These are phyloP conservation scores for Salpingus planirostris DNA, from an alignment of 2,888 invertebrate genomes.

Conservation along the genomic window DNA sequence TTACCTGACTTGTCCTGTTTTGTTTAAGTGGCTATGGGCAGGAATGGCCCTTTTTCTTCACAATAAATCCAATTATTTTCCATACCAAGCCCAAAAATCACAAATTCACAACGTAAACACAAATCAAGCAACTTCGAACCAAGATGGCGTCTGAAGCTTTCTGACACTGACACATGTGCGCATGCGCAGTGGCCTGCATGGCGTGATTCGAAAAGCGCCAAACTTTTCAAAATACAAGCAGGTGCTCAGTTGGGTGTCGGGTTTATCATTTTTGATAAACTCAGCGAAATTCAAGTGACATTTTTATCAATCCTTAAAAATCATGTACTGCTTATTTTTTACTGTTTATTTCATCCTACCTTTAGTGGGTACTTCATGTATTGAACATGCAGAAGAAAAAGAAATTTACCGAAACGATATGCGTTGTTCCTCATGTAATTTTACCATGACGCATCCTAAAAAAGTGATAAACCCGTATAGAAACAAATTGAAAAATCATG, in stretches of 20 bases:
- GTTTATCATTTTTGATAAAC: slow-evolving; percentile 14
- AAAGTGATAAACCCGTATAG: slow-evolving; percentile 26
- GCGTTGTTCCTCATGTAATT: slow-evolving; percentile 2
- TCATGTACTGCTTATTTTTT: no score
- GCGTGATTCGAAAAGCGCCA: no score
- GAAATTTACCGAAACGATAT: not conserved
- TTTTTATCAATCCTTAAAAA: no score
- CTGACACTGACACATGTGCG: no score
- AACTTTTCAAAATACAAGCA: no score
- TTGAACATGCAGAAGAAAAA: not conserved
- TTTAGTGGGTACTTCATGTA: no score
- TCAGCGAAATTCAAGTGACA: slow-evolving; percentile 7
- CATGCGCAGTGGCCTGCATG: no score
- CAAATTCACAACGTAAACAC: slow-evolving; percentile 20
- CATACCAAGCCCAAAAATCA: slow-evolving; percentile 21
- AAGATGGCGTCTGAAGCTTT: slow-evolving; percentile 29
- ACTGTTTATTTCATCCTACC: no score
- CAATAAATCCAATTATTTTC: slow-evolving; percentile 16
- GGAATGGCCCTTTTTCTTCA: slow-evolving; percentile 14
- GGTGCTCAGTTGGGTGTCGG: no score
- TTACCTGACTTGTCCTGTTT: slow-evolving; percentile 9
- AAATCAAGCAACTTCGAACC: slow-evolving; percentile 17
- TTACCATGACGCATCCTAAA: slow-evolving; percentile 18
- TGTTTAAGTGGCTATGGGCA: slow-evolving; percentile 20
- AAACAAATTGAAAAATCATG: slow-evolving; percentile 19